phyloP scores from a whole-genome alignment of 2,797 vertebrate genomes.

The Kryptolebias ocellatus region DNA sequence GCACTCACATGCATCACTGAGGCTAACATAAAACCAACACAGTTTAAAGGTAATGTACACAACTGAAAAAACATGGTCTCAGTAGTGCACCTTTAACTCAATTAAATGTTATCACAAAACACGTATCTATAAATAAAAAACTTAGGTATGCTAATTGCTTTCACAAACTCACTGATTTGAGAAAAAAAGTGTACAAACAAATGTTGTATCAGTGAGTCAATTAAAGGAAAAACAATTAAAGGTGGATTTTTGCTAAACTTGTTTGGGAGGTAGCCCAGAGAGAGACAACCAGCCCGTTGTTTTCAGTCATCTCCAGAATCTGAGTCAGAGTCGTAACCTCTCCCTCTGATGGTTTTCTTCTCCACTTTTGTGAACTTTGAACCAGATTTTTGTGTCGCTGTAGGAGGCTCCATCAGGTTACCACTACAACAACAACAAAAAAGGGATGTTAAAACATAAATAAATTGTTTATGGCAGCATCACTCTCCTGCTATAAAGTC shows the following conservation, averaged over 20 bases:
- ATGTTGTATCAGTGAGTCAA: background rate
- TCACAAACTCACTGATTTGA: too few species aligned
- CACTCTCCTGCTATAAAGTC: too few species aligned
- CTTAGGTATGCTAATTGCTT: too few species aligned
- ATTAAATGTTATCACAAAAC: background rate
- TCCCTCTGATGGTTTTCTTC: conserved; percentile 95
- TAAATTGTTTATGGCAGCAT: too few species aligned
- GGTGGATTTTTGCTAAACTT: conserved; percentile 20
- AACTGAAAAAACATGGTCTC: conserved; percentile 1
- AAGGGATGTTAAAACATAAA: background rate
- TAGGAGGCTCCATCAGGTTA: conserved; percentile 92
- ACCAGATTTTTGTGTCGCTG: conserved; percentile 84
- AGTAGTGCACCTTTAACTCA: conserved; percentile 5
- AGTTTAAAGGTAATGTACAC: conserved; percentile 5
- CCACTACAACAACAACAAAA: conserved; percentile 79
- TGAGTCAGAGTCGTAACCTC: conserved; percentile 92
- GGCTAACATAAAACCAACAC: background rate
- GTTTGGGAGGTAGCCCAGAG: conserved; percentile 65
- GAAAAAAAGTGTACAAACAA: background rate
- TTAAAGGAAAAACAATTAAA: conserved; percentile 9
- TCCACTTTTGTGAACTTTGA: conserved; percentile 93
- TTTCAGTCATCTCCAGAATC: conserved; percentile 91
- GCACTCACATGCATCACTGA: conserved; percentile 23
- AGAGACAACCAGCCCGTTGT: conserved; percentile 39
- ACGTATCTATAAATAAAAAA: too few species aligned